A percentile compares a stretch with the other conserved stretches of the same genome.
These are phyloP conservation scores for Aurelia sp. DNA, from an alignment of 30 jellyfish, hydroid and myxozoan species.

Conservation along the genomic window DNA sequence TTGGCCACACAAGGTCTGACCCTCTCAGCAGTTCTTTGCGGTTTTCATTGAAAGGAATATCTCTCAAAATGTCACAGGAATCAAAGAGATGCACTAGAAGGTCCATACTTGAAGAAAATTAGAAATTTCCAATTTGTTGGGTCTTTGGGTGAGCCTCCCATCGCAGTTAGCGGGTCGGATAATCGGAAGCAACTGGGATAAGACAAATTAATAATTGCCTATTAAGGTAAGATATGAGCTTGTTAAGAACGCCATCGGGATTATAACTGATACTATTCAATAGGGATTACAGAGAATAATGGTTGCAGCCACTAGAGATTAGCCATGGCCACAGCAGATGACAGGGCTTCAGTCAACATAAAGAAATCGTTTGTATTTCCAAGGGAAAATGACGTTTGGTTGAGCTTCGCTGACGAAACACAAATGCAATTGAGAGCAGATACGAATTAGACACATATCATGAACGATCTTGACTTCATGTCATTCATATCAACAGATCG, in stretches of 20 bases:
- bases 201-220: neutral
- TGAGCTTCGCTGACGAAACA: conserved; percentile 9
- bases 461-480: no score
- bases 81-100: no score
- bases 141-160: no score
- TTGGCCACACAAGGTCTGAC: no score
- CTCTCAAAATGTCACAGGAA: no score
- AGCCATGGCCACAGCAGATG: conserved; percentile 40
- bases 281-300: conserved; percentile 34
- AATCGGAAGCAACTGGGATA: no score
- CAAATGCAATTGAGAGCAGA: neutral
- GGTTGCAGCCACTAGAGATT: conserved; percentile 44
- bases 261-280: conserved; percentile 6
- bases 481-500: neutral
- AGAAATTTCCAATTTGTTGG: no score
- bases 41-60: no score
- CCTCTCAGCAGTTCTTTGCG: no score
- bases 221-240: conserved; percentile 35
- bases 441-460: no score
- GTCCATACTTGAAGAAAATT: no score
- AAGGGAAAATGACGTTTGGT: conserved; percentile 22
- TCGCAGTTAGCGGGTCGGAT: no score
- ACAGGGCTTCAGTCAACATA: conserved; percentile 22
- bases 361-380: conserved; percentile 30
- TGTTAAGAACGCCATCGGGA: conserved; percentile 34